Base-by-base conservation (phyloP, 2,113 vertebrate genomes). In the Triplophysa siluroides region DNA sequence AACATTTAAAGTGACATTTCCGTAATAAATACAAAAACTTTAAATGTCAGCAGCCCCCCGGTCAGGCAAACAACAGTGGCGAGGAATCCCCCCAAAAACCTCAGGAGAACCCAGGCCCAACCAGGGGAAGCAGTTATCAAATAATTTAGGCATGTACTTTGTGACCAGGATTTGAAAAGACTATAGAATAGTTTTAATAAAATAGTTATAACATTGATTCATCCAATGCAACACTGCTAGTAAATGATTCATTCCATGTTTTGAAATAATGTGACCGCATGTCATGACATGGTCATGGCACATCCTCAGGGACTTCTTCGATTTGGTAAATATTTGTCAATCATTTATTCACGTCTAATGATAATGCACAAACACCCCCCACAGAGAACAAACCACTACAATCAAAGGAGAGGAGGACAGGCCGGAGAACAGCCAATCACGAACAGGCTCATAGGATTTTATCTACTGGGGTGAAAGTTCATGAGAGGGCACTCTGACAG, bases 381-480 rank as follows among this genome's bases (percentile, higher is more conserved):
- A 60, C 71, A 83, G 85, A 68, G 56, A 81, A 62, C 41, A 2
- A 80, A 75, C 14, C 24, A 38, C 66, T 24, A 41, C 43, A 77
- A 66, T 33, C 43, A 65, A 64, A 43, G 80, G 68, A 16, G 82
- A 64, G 38, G 29, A 76, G 69, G 76, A 81, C 72, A 71, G 4
- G 47, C 61, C 1, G 19, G 71, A 81, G 50, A 43, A 19, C 33
- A 71, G 78, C 24, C 47, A 80, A 54, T n/a, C 16, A 26, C 70
- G 14, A 24, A 2, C 9, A n/a, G 47, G n/a, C 3, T 13, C 58
- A 41, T 38, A 45, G 23, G 29, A n/a, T 41, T 38, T 77, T 10
- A 61, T 18, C 41, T 65, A 54, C 16, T 74, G 2, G 72, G 78
- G 16, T 76, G 85, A 83, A 79, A 84, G 76, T 58, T 80, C 84